Evolutionary conservation across 2,888 invertebrate genomes (phyloP).

Genomic region (Myathropa florea): DNA sequence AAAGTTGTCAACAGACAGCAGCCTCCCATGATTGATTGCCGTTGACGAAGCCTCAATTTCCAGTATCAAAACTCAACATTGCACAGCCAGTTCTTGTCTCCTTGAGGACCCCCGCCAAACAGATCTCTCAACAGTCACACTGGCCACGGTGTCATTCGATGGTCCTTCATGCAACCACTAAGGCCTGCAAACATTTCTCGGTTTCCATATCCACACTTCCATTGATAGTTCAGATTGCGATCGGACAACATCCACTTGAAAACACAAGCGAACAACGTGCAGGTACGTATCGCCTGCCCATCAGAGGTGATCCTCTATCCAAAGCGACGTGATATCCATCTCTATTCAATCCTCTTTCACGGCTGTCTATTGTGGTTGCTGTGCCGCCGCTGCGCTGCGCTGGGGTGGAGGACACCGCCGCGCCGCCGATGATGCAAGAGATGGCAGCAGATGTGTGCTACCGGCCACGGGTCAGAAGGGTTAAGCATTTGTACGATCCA

Average conservation of each 20-base stretch:
- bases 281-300: conserved; percentile 35
- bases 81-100: too few species aligned
- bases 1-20: background rate
- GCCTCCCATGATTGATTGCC: background rate
- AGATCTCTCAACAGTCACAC: background rate
- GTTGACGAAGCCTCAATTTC: background rate
- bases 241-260: conserved; percentile 47
- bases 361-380: conserved; percentile 13
- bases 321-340: conserved; percentile 52
- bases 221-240: conserved; percentile 47
- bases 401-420: background rate
- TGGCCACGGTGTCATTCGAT: conserved; percentile 18
- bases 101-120: background rate
- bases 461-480: conserved; percentile 70
- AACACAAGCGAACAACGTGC: conserved; percentile 33
- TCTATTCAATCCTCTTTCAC: conserved; percentile 15
- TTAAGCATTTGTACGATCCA: conserved; percentile 41
- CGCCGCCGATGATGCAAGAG: conserved; percentile 24
- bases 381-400: background rate
- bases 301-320: conserved; percentile 48
- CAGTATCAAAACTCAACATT: background rate
- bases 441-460: conserved; percentile 58
- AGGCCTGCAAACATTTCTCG: conserved; percentile 11
- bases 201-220: conserved; percentile 58
- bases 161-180: conserved; percentile 46